phyloP scores from a whole-genome alignment of 2,888 invertebrate genomes.

The Monochamus alternatus region DNA sequence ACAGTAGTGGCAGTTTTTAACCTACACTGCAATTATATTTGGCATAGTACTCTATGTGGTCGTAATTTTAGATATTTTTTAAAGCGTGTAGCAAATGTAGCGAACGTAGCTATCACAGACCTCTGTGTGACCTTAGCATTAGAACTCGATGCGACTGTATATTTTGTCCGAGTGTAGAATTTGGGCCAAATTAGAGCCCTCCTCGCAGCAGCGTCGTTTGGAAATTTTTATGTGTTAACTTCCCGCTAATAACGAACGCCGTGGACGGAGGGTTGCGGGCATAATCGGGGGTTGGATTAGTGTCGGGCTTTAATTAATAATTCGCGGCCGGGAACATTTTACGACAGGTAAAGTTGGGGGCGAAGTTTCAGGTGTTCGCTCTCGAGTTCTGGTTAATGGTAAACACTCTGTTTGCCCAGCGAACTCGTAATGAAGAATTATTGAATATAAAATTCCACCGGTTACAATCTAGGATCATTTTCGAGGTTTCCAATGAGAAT shows the following conservation, averaged over 20 bases:
- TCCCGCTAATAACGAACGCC: slow-evolving; percentile 58
- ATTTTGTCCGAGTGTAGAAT: slow-evolving; percentile 14
- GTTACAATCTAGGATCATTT: not conserved
- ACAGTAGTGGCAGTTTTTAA: too few relatives aligned
- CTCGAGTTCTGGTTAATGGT: slow-evolving; percentile 34
- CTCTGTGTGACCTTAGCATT: too few relatives aligned
- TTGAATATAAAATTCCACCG: not conserved
- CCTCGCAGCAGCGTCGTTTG: slow-evolving; percentile 49
- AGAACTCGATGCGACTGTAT: not conserved
- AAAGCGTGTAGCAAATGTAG: too few relatives aligned
- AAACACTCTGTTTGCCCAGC: slow-evolving; percentile 38
- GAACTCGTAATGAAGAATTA: not conserved
- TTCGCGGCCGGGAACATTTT: slow-evolving; percentile 51
- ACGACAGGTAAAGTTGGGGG: slow-evolving; percentile 51
- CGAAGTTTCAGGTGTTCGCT: slow-evolving; percentile 50
- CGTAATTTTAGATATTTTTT: too few relatives aligned
- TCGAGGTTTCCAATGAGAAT: not conserved
- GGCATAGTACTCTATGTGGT: too few relatives aligned
- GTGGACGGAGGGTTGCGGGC: slow-evolving; percentile 40
- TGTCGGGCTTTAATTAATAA: slow-evolving; percentile 57
- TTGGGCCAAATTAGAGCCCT: slow-evolving; percentile 33
- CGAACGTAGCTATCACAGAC: too few relatives aligned
- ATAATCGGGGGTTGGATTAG: slow-evolving; percentile 53
- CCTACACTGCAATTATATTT: too few relatives aligned
- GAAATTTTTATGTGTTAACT: slow-evolving; percentile 61